Percentiles rank a stretch among this genome's conserved stretches.
These are phyloP conservation scores for Climacteris rufus DNA, from an alignment of 2,113 vertebrate species.

Conservation along the genomic window DNA sequence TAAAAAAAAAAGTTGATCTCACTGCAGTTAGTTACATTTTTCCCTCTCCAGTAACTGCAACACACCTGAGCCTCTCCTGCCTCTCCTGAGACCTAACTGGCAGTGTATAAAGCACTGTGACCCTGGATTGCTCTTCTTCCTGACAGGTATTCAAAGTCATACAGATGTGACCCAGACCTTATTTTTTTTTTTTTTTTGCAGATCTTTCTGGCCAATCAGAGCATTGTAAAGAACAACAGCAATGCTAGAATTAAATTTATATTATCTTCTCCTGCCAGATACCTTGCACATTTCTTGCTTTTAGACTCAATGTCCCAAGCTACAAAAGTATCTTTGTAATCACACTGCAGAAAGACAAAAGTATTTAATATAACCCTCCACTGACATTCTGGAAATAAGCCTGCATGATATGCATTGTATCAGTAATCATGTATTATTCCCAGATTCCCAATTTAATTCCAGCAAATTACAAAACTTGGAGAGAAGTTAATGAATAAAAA, in stretches of 20 bases:
- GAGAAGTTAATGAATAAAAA: not conserved
- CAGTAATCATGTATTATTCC: not conserved
- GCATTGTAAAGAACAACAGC: slow-evolving; percentile 13
- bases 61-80: not conserved
- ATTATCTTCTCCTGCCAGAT: slow-evolving; percentile 28
- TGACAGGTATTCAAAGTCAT: not conserved
- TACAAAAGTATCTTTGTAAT: slow-evolving; percentile 8
- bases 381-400: not conserved
- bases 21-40: slow-evolving; percentile 26
- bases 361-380: not conserved
- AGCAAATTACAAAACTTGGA: not conserved
- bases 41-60: not conserved
- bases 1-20: not conserved
- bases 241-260: slow-evolving; percentile 20
- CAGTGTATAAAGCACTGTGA: not conserved
- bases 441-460: slow-evolving; percentile 22
- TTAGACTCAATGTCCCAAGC: slow-evolving; percentile 6
- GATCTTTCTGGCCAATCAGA: not conserved
- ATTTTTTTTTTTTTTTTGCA: not conserved
- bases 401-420: not conserved
- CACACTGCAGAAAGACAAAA: not conserved
- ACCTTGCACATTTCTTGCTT: slow-evolving; percentile 35
- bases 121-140: slow-evolving; percentile 14
- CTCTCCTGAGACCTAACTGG: slow-evolving; percentile 3
- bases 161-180: not conserved